Evolutionary conservation across 2,797 vertebrate species (phyloP).

Genomic region (Crenuchus spilurus): DNA sequence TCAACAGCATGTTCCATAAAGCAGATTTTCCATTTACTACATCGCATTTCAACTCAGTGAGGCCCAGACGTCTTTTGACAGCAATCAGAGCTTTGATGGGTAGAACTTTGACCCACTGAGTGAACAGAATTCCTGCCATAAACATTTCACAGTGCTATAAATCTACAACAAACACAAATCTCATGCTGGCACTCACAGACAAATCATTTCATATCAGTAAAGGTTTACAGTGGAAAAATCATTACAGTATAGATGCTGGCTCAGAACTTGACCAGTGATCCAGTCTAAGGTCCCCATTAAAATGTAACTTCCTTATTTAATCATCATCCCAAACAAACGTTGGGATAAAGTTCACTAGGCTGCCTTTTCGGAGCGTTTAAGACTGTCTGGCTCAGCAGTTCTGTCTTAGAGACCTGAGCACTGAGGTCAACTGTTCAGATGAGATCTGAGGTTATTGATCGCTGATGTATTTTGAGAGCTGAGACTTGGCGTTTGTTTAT

Average conservation of each 20-base stretch:
- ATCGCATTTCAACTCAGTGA: slow-evolving; percentile 48
- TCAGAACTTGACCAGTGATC: slow-evolving; percentile 47
- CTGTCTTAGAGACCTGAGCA: background rate
- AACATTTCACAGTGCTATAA: slow-evolving; percentile 24
- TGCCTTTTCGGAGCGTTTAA: slow-evolving; percentile 10
- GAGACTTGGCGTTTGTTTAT: no score
- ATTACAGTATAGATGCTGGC: slow-evolving; percentile 46
- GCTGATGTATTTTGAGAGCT: background rate
- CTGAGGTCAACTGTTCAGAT: background rate
- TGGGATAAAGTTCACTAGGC: background rate
- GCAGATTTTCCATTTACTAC: slow-evolving; percentile 32
- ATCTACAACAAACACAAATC: slow-evolving; percentile 28
- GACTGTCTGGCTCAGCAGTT: slow-evolving; percentile 21
- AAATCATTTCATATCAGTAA: background rate
- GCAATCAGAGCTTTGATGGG: slow-evolving; percentile 4
- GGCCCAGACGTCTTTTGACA: background rate
- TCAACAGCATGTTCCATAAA: background rate
- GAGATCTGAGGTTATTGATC: background rate
- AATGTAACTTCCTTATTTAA: slow-evolving; percentile 36
- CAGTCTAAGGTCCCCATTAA: slow-evolving; percentile 46
- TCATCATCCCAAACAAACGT: background rate
- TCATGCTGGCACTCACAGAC: background rate
- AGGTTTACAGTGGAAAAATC: slow-evolving; percentile 60
- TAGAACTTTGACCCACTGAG: background rate
- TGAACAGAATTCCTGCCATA: slow-evolving; percentile 14